Percentiles rank a stretch among this genome's conserved stretches.
Evolutionary conservation across 2,113 vertebrate genomes (phyloP).

Genomic region (Ctenomys sociabilis): DNA sequence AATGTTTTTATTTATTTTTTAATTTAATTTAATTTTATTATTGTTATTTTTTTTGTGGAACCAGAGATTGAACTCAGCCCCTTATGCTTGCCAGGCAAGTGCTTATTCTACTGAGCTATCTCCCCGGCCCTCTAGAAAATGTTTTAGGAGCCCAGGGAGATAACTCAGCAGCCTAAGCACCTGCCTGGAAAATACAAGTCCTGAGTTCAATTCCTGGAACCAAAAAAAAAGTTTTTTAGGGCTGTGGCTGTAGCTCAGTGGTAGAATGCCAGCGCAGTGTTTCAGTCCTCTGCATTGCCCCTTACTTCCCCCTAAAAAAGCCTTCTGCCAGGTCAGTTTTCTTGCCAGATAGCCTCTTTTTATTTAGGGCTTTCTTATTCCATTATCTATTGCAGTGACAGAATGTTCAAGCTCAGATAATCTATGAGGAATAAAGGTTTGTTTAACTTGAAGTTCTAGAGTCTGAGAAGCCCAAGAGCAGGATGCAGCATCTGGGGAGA

Average conservation of each 20-base stretch:
- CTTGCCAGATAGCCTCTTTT: conserved; percentile 24
- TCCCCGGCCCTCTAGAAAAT: background rate
- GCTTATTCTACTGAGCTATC: too few species aligned
- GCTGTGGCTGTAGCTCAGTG: background rate
- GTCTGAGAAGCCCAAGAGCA: background rate
- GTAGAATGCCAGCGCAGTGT: background rate
- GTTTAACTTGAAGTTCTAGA: background rate
- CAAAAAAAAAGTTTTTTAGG: background rate
- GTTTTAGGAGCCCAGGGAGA: too few species aligned
- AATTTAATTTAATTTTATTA: too few species aligned
- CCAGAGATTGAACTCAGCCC: too few species aligned
- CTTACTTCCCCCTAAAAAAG: background rate
- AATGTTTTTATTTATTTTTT: too few species aligned
- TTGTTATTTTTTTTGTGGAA: too few species aligned
- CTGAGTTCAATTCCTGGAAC: too few species aligned
- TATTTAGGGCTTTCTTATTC: background rate
- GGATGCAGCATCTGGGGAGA: background rate
- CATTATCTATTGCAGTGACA: background rate
- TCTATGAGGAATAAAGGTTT: background rate
- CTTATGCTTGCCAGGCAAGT: too few species aligned
- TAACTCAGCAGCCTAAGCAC: too few species aligned
- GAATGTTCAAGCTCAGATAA: background rate
- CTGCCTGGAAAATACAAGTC: too few species aligned
- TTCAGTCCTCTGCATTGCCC: background rate
- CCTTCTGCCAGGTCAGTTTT: background rate